phyloP scores from a whole-genome alignment of 2,888 invertebrate species.

The Dendrolimus houi region DNA sequence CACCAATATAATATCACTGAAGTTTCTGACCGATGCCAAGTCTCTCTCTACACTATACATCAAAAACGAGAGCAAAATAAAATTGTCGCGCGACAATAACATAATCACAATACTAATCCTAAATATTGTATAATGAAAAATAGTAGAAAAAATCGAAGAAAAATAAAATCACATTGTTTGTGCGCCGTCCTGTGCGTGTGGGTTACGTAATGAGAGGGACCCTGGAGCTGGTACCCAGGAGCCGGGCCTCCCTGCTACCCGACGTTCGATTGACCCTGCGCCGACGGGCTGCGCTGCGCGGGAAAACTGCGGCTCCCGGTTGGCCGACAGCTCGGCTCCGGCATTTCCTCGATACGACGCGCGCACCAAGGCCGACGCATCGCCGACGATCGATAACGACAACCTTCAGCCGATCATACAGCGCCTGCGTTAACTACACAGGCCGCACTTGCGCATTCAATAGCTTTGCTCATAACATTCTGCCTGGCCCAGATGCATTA shows the following conservation, averaged over 20 bases:
- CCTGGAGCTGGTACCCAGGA: constrained; percentile 39
- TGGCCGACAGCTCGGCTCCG: not conserved
- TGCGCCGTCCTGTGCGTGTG: constrained; percentile 75
- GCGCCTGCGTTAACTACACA: constrained; percentile 21
- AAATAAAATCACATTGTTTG: constrained; percentile 75
- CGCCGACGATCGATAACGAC: not conserved
- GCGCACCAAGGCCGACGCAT: constrained; percentile 13
- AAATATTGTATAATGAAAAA: constrained; percentile 70
- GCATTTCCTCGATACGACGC: constrained; percentile 7
- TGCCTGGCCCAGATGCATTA: constrained; percentile 42
- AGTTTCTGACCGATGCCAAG: constrained; percentile 27
- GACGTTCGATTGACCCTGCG: constrained; percentile 14
- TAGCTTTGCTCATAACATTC: constrained; percentile 21
- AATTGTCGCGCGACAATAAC: constrained; percentile 55
- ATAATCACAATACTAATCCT: constrained; percentile 64
- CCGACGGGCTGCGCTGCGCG: constrained; percentile 30
- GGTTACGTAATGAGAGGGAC: constrained; percentile 71
- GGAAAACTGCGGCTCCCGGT: constrained; percentile 12
- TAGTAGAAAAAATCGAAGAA: constrained; percentile 59
- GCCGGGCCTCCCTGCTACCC: constrained; percentile 30
- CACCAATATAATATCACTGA: constrained; percentile 38
- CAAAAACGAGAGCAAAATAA: constrained; percentile 42
- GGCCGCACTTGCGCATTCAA: constrained; percentile 14
- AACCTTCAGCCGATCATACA: constrained; percentile 14
- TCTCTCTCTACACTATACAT: constrained; percentile 44